Evolutionary conservation across 2,888 invertebrate genomes (phyloP), one percentile per base, ranked within the genome.

Genomic region (Gymnocheta viridis): DNA sequence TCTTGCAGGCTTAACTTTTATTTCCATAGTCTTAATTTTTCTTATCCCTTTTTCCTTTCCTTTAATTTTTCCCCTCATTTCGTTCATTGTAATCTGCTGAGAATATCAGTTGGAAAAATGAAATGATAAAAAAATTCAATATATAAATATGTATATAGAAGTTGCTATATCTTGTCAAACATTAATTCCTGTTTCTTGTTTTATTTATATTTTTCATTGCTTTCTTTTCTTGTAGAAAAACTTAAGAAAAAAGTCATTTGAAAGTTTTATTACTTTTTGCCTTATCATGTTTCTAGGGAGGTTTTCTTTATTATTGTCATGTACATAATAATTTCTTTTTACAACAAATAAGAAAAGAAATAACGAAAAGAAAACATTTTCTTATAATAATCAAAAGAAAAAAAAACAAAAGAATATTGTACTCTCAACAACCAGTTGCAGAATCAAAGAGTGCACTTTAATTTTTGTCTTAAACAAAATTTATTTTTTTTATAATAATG

Each of bases 231-330:
- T 74, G 56, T 32, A 62, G 27, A 19, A 29, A 32, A 69, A 76
- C 35, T 58, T 32, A 69, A 74, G 80, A 85, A 85, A 85, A 86
- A 86, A 86, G 85, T 82, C 84, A 87, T 87, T 86, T 87, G 79
- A 86, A 86, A 87, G 87, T 87, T 87, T 86, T 87, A 87, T 87
- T 87, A 86, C 86, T 86, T 86, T 86, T 85, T 85, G 84, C 81
- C 86, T 82, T 85, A 85, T 84, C 84, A 78, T 84, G 81, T 81
- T 84, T 81, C 84, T 51, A 77, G 84, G 84, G 84, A 84, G 84
- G 77, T 77, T 81, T 84, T 78, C 84, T 84, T 84, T 81, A 73
- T 81, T 81, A 81, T 81, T 81, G 84, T 84, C 81, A 74, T 83
- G 76, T 78, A 81, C 81, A 84, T 77, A 81, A 78, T 81, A 81